Conservation (phyloP, 2,113 vertebrate species). For the Drymodes brunneopygia region DNA sequence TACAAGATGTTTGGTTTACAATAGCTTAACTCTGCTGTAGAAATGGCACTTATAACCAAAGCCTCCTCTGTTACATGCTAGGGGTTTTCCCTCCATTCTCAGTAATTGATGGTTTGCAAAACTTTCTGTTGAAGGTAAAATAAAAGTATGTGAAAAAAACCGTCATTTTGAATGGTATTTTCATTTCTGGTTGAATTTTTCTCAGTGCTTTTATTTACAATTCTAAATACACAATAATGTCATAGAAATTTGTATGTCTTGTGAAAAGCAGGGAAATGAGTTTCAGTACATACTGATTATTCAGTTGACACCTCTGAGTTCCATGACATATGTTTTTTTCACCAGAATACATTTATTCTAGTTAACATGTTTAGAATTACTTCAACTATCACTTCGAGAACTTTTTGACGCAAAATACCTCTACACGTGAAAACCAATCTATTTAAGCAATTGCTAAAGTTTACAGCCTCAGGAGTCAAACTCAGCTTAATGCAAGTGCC, state of each 20-base stretch:
- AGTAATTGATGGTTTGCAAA: slow-evolving; percentile 53
- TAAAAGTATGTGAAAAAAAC: slow-evolving; percentile 70
- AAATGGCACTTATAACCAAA: slow-evolving; percentile 75
- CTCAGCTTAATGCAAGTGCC: not conserved
- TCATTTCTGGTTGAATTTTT: slow-evolving; percentile 12
- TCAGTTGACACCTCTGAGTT: not conserved
- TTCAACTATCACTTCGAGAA: not conserved
- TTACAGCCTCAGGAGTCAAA: not conserved
- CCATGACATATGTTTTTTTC: not conserved
- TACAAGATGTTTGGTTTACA: slow-evolving; percentile 62
- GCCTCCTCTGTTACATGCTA: slow-evolving; percentile 31
- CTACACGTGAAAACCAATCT: not conserved
- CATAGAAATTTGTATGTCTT: not conserved
- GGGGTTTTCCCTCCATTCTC: not conserved
- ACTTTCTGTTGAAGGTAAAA: slow-evolving; percentile 67
- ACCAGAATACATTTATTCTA: not conserved
- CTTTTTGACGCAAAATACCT: not conserved
- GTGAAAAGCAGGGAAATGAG: not conserved
- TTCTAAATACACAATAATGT: not conserved
- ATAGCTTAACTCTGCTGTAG: slow-evolving; percentile 66
- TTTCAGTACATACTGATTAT: not conserved
- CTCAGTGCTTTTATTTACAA: not conserved
- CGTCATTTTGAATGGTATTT: slow-evolving; percentile 38
- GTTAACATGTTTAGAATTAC: not conserved
- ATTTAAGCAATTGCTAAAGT: not conserved